Conservation (phyloP, 2,888 invertebrate species). For the Elaeidobius kamerunicus region DNA sequence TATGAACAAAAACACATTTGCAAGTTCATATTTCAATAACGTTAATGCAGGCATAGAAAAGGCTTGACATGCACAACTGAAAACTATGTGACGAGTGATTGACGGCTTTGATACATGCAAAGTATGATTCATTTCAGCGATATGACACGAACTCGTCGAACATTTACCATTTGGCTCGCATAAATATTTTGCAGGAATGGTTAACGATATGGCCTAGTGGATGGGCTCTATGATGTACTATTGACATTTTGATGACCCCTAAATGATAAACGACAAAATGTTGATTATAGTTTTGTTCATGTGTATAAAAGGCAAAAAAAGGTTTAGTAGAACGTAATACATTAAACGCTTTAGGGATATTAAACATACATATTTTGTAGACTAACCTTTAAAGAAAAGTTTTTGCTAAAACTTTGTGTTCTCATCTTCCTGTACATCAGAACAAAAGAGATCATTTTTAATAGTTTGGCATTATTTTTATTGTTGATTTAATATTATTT, state of each 20-base stretch:
- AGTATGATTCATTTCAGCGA: slow-evolving; percentile 36
- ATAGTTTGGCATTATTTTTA: too few relatives aligned
- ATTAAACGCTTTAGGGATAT: too few relatives aligned
- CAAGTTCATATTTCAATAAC: slow-evolving; percentile 20
- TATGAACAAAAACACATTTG: background rate
- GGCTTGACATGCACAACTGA: slow-evolving; percentile 12
- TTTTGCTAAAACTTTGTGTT: too few relatives aligned
- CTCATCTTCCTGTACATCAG: too few relatives aligned
- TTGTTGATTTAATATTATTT: too few relatives aligned
- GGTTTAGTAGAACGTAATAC: too few relatives aligned
- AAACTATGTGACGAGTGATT: slow-evolving; percentile 39
- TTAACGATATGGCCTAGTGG: slow-evolving; percentile 5
- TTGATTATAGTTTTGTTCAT: background rate
- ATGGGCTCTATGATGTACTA: slow-evolving; percentile 9
- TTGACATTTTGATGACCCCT: slow-evolving; percentile 6
- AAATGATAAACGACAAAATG: background rate
- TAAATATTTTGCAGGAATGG: slow-evolving; percentile 17
- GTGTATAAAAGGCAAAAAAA: background rate
- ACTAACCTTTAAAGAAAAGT: too few relatives aligned
- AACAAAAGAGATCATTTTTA: too few relatives aligned
- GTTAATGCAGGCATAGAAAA: slow-evolving; percentile 13
- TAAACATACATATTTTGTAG: too few relatives aligned
- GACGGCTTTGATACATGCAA: slow-evolving; percentile 47
- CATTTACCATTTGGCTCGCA: slow-evolving; percentile 15
- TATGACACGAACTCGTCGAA: slow-evolving; percentile 4